Percentiles rank a stretch among this genome's conserved stretches.
These are phyloP conservation scores for Apamea monoglypha DNA, from an alignment of 2,888 invertebrate genomes.

Conservation along the genomic window DNA sequence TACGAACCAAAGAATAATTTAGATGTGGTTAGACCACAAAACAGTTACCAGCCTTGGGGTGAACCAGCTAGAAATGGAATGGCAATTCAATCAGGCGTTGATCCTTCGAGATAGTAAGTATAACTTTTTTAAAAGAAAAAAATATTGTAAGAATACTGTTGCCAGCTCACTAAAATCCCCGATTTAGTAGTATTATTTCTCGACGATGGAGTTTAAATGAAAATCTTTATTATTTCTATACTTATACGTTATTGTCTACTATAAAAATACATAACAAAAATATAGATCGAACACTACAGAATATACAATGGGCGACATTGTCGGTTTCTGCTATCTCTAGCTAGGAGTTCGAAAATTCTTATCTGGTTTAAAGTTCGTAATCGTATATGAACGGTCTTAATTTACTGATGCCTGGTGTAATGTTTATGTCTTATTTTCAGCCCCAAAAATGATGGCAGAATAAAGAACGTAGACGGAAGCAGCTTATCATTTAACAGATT, in stretches of 20 bases:
- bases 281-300: background rate
- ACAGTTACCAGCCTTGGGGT: background rate
- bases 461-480: background rate
- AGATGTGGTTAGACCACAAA: constrained; percentile 1
- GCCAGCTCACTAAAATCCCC: background rate
- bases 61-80: background rate
- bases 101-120: constrained; percentile 37
- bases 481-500: background rate
- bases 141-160: background rate
- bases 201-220: background rate
- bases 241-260: too few relatives aligned
- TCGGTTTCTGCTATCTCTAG: background rate
- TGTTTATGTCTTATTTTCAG: constrained; percentile 17
- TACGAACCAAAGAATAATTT: background rate
- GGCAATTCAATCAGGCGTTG: background rate
- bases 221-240: too few relatives aligned
- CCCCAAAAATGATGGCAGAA: background rate
- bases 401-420: background rate
- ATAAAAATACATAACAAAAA: background rate
- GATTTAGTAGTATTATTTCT: background rate
- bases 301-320: background rate
- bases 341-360: background rate
- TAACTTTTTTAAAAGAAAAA: background rate
- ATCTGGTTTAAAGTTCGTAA: background rate
- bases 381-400: too few relatives aligned